Percentiles rank a stretch among this genome's conserved stretches.
Conservation (phyloP, 2,113 vertebrate species). For the Orthochromis malagaraziensis region DNA sequence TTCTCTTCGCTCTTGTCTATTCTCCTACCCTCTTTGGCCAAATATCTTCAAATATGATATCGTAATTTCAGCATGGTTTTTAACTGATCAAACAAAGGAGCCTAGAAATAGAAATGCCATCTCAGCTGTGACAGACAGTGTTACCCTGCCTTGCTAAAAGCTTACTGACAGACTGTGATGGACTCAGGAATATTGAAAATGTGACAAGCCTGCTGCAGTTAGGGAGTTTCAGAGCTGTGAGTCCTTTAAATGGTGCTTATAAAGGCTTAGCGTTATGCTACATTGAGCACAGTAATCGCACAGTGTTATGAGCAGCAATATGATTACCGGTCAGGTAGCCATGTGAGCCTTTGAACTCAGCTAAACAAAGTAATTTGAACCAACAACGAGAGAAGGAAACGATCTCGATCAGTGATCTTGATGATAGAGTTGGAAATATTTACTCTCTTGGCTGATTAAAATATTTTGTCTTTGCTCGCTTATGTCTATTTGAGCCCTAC, state of each 20-base stretch:
- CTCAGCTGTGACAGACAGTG: background rate
- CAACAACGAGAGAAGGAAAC: background rate
- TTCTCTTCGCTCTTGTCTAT: background rate
- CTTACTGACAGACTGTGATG: background rate
- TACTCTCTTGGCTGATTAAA: background rate
- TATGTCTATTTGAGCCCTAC: background rate
- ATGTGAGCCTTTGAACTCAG: background rate
- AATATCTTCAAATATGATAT: background rate
- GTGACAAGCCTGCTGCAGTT: background rate
- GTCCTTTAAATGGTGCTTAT: background rate
- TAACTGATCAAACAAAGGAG: background rate
- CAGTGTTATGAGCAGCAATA: background rate
- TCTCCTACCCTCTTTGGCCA: background rate
- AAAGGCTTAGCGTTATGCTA: background rate
- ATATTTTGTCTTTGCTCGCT: background rate
- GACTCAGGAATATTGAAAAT: background rate
- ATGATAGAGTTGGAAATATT: background rate
- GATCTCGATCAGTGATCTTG: background rate
- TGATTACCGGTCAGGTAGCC: background rate
- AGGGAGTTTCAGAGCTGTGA: background rate
- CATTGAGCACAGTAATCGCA: background rate
- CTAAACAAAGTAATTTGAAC: background rate
- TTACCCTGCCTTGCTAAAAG: background rate
- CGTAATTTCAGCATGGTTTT: background rate
- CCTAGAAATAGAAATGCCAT: background rate